Base-by-base conservation (phyloP, 2,113 vertebrate species). In the Todiramphus chloris region DNA sequence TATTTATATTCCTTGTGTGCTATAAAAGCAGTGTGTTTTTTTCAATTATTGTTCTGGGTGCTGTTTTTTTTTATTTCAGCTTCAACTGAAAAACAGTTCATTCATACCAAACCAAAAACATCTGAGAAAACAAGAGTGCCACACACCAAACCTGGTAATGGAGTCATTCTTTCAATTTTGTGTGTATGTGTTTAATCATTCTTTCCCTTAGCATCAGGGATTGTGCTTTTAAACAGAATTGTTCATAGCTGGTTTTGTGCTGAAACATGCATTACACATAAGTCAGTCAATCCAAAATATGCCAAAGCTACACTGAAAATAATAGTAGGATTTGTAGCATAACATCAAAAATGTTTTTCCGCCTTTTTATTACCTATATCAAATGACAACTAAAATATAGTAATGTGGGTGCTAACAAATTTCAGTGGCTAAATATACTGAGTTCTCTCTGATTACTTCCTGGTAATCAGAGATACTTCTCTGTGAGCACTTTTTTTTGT, bases 91-190 rank as follows among this genome's bases (percentile, higher is more conserved):
- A 97, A 97, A 89, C 63, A 68, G 4, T 94, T 96, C 35, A 77
- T 96, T 89, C 95, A 94, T 90, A 96, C 90, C 83, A 98, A 96
- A 97, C 75, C 43, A 97, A 98, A 98, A 97, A 43, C 94, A 94
- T 91, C 94, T 44, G 94, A 90, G 89, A 96, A 67, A 85, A 64
- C 97, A 90, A 96, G 97, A 98, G 62, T 93, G 33, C 72, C 94
- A 90, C 89, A 97, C 83, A 96, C 83, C 69, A 97, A 50, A 91
- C 87, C 96, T 88, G 98, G 98, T 98, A 98, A 98, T 83, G 89
- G 95, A 92, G 56, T 82, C 9, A 14, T 88, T 89, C 78, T 69
- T 95, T 83, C 62, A 50, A 44, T 90, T 86, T 56, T 87, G 10
- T 87, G 33, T 41, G 20, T 72, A 83, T 70, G n/a, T 62, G 13